phyloP scores from a whole-genome alignment of 2,113 vertebrate species.

The Stigmatopora nigra region DNA sequence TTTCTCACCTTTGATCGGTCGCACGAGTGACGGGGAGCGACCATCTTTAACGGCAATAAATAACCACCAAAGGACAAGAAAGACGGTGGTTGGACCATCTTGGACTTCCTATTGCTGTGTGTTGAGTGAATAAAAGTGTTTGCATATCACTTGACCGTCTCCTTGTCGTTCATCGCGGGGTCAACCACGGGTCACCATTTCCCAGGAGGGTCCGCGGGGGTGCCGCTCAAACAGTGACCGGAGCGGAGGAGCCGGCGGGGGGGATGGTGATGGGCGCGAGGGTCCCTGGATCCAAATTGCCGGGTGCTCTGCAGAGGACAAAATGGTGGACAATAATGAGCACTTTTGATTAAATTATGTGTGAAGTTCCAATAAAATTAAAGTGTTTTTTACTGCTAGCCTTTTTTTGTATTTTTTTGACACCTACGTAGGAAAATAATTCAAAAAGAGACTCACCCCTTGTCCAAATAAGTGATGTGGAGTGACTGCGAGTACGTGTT shows the following conservation, averaged over 20 bases:
- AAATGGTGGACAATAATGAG: background rate
- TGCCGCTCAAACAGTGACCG: conserved; percentile 77
- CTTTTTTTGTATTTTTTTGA: no score
- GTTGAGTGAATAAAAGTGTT: background rate
- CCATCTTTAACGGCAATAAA: conserved; percentile 15
- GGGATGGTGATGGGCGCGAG: conserved; percentile 72
- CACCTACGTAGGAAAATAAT: no score
- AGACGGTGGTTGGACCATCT: no score
- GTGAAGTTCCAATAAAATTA: background rate
- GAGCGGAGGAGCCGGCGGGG: conserved; percentile 74
- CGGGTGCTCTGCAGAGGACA: conserved; percentile 72
- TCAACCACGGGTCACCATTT: background rate
- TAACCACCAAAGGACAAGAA: background rate
- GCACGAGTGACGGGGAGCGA: background rate
- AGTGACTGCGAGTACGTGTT: conserved; percentile 78
- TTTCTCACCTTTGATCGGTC: background rate
- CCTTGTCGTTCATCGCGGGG: no score
- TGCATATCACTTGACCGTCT: conserved; percentile 1
- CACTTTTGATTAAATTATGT: no score
- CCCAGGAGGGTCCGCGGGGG: background rate
- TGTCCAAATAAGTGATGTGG: conserved; percentile 86
- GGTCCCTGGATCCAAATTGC: conserved; percentile 77
- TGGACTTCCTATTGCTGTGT: background rate
- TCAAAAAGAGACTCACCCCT: conserved; percentile 78
- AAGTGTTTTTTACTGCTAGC: background rate